Base-by-base conservation (phyloP, 1,140 invertebrate genomes). In the Pygmarrhopalites habei region DNA sequence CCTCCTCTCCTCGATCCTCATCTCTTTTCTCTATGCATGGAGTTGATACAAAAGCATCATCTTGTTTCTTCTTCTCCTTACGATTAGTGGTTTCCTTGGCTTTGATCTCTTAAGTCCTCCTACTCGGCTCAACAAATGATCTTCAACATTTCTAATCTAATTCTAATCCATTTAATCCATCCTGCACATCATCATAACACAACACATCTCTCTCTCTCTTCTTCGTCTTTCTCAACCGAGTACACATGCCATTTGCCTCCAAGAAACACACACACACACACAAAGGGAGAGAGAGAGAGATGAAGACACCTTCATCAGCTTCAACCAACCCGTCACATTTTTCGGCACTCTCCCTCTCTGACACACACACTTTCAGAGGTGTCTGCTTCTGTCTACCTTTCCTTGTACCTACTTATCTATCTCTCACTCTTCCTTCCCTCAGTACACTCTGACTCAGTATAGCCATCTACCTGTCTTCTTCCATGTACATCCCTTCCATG, bases 71-170 rank as follows among this genome's bases (percentile, higher is more conserved):
- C 32, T 7, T 35, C 32, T 35, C 15, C 49, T 52, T 28, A 52
- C 49, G 49, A 52, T 52, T 29, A 30, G 58, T 60, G 58, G 58
- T 60, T 30, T 44, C n/a, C 21, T 28, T 47, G 43, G 28, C 44
- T 62, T 60, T 68, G 66, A 68, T 68, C 62, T 68, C 56, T 68
- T 65, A 65, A 68, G 61, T 67, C 63, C 62, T 52, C 41, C 47
- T 58, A 29, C 57, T 56, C 47, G 5, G 44, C 21, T 52, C 66
- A 68, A 68, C 66, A 68, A 68, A 68, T 59, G 63, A 64, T 65
- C 58, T 66, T 61, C 58, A 52, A 61, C 53, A 58, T 52, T 61
- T 46, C 58, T 59, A 44, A 46, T 59, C 58, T 59, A 59, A 59
- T 59, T 49, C 58, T 59, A 56, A 56, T 56, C 53, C 53, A 56